Conservation (phyloP, 1,140 invertebrate genomes). For the Eurosta solidaginis region DNA sequence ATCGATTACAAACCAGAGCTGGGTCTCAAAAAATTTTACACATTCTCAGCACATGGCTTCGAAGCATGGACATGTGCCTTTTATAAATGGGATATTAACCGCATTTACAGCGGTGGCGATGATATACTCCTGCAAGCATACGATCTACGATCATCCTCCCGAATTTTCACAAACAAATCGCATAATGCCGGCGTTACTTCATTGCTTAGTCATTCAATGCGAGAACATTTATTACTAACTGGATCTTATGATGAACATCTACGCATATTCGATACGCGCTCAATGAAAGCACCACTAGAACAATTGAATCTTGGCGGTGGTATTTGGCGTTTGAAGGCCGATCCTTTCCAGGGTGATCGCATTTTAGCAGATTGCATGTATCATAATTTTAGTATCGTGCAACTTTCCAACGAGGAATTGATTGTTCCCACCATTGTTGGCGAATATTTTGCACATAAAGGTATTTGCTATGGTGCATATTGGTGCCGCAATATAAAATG, state of each 20-base stretch:
- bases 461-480: slow-evolving; percentile 85
- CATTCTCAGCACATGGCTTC: slow-evolving; percentile 75
- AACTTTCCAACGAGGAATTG: slow-evolving; percentile 39
- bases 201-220: slow-evolving; percentile 71
- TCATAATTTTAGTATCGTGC: slow-evolving; percentile 78
- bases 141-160: slow-evolving; percentile 66
- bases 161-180: slow-evolving; percentile 63
- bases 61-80: slow-evolving; percentile 89
- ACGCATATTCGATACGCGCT: slow-evolving; percentile 79
- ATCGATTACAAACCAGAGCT: slow-evolving; percentile 47
- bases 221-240: slow-evolving; percentile 72
- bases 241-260: slow-evolving; percentile 90
- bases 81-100: slow-evolving; percentile 74
- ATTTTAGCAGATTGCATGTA: slow-evolving; percentile 88
- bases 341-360: slow-evolving; percentile 64
- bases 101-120: slow-evolving; percentile 83
- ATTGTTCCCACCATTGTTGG: slow-evolving; percentile 64
- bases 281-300: slow-evolving; percentile 67
- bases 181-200: slow-evolving; percentile 84
- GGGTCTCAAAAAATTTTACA: slow-evolving; percentile 53
- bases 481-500: slow-evolving; percentile 66
- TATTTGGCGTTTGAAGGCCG: slow-evolving; percentile 88
- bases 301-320: slow-evolving; percentile 73
- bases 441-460: slow-evolving; percentile 75
- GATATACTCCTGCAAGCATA: slow-evolving; percentile 78